Percentiles rank a stretch among this genome's conserved stretches.
phyloP scores from a whole-genome alignment of 2,888 invertebrate genomes.

The Isoperla grammatica region DNA sequence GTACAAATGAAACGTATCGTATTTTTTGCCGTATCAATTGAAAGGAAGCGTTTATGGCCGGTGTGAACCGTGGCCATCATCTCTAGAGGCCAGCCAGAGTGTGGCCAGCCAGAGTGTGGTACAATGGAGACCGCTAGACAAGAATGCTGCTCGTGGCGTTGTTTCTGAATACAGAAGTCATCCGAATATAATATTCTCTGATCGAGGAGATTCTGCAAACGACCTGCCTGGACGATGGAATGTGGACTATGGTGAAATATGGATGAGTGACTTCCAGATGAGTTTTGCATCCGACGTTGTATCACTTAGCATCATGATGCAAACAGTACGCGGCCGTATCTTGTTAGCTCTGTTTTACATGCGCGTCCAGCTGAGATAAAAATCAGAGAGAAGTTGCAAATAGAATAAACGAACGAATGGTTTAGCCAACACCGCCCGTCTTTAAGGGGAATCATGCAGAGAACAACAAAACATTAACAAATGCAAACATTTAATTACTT shows the following conservation, averaged over 20 bases:
- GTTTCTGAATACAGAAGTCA: constrained; percentile 16
- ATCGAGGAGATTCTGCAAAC: background rate
- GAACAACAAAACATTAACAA: too few species aligned
- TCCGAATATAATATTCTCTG: constrained; percentile 3
- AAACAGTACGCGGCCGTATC: too few species aligned
- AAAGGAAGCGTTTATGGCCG: background rate
- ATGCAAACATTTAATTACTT: too few species aligned
- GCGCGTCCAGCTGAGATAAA: background rate
- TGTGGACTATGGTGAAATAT: background rate
- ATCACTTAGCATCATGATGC: background rate
- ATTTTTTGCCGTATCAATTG: background rate
- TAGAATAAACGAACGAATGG: too few species aligned
- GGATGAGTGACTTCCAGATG: background rate
- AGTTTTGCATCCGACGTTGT: background rate
- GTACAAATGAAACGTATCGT: too few species aligned
- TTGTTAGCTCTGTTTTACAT: background rate
- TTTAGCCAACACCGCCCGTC: too few species aligned
- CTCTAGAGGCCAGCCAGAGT: background rate
- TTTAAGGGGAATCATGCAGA: too few species aligned
- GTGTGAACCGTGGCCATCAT: background rate
- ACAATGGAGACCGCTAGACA: constrained; percentile 19
- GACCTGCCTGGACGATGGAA: background rate
- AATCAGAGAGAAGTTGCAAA: background rate
- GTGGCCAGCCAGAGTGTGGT: background rate
- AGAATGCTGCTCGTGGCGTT: constrained; percentile 15